phyloP scores from a whole-genome alignment of 2,888 invertebrate species.

The Empis livida region DNA sequence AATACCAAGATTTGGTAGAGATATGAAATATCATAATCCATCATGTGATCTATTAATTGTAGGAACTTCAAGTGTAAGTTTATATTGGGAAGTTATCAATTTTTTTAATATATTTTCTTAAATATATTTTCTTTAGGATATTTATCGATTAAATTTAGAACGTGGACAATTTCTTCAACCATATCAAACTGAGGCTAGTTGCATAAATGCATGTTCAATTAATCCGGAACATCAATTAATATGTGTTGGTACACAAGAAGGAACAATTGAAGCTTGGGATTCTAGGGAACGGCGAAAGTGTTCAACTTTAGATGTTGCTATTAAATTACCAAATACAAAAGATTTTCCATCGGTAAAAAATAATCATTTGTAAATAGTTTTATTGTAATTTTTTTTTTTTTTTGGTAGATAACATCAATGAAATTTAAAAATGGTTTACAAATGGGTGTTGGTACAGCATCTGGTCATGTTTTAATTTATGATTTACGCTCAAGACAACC shows the following conservation, averaged over 20 bases:
- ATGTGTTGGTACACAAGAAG: slow-evolving; percentile 76
- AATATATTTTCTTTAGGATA: slow-evolving; percentile 51
- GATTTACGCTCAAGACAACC: slow-evolving; percentile 90
- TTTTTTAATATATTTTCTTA: neutral
- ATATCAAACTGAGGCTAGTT: slow-evolving; percentile 56
- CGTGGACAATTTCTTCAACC: slow-evolving; percentile 88
- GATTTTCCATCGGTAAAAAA: slow-evolving; percentile 29
- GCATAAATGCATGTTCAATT: slow-evolving; percentile 71
- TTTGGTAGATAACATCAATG: slow-evolving; percentile 50
- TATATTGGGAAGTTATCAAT: no score
- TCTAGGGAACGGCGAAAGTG: slow-evolving; percentile 66
- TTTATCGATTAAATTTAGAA: slow-evolving; percentile 90
- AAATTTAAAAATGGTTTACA: slow-evolving; percentile 62
- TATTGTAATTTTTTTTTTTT: neutral
- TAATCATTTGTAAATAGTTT: no score
- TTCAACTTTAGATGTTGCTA: slow-evolving; percentile 73
- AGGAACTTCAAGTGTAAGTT: slow-evolving; percentile 64
- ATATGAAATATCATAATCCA: slow-evolving; percentile 79
- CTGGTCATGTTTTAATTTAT: slow-evolving; percentile 87
- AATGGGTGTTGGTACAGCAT: slow-evolving; percentile 83
- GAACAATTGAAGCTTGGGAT: slow-evolving; percentile 95
- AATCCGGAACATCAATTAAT: slow-evolving; percentile 83
- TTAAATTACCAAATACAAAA: slow-evolving; percentile 43
- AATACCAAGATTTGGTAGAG: slow-evolving; percentile 91
- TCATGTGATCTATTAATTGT: slow-evolving; percentile 88